phyloP scores from a whole-genome alignment of 2,113 vertebrate species.

The Chamaetylas fuelleborni region DNA sequence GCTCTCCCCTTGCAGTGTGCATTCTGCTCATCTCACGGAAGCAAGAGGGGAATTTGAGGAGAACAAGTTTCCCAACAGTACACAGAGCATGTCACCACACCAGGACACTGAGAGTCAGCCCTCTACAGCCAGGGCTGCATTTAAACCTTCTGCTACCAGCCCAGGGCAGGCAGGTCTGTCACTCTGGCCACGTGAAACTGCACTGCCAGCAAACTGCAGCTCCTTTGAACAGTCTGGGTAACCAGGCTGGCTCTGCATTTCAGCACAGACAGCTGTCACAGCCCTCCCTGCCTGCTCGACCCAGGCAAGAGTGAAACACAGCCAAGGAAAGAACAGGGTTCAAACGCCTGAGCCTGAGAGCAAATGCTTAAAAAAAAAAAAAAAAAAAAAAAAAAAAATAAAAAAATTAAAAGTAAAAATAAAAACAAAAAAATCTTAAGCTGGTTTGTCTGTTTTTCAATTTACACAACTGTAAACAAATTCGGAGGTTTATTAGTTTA shows the following conservation, averaged over 20 bases:
- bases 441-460: constrained; percentile 9
- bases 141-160: not conserved
- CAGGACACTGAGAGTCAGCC: not conserved
- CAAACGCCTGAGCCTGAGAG: not conserved
- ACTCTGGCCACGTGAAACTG: not conserved
- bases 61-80: not conserved
- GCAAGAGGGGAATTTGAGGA: not conserved
- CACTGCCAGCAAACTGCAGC: not conserved
- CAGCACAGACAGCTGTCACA: not conserved
- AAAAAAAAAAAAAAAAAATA: not conserved
- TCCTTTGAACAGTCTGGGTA: not conserved
- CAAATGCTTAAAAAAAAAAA: not conserved
- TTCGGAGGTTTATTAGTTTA: constrained; percentile 47
- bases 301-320: not conserved
- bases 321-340: not conserved
- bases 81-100: not conserved
- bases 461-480: constrained; percentile 37
- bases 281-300: not conserved
- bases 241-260: not conserved
- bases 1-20: not conserved
- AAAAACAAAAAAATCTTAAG: constrained; percentile 36
- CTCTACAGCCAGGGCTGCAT: not conserved
- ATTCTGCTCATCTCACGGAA: not conserved
- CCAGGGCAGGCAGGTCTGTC: not conserved
- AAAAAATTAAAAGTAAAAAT: not conserved